Conservation (phyloP, 2,797 vertebrate genomes). For the Acipenser ruthenus region DNA sequence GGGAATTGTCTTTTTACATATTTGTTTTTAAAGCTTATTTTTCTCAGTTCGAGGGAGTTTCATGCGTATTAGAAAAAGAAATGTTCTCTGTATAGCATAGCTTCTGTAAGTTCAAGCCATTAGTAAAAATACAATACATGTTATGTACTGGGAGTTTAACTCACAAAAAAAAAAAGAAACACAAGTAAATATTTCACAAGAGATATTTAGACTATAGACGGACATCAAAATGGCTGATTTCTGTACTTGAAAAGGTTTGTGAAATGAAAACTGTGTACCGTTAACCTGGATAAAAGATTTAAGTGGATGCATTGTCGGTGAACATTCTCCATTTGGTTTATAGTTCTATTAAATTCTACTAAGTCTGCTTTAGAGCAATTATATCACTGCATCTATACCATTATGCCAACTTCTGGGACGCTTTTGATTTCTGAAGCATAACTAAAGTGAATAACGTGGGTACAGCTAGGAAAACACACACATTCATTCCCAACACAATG, state of each 20-base stretch:
- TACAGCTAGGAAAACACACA: conserved; percentile 65
- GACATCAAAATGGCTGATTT: no score
- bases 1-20: conserved; percentile 8
- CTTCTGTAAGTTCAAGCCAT: neutral
- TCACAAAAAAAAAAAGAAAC: no score
- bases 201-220: no score
- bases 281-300: no score
- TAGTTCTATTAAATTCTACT: neutral
- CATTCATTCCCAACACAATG: conserved; percentile 68
- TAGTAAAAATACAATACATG: no score
- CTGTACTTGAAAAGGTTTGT: no score
- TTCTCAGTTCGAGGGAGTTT: neutral
- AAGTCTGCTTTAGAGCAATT: conserved; percentile 50
- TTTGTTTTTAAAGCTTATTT: conserved; percentile 12
- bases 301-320: no score
- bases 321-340: no score
- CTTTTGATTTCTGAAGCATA: conserved; percentile 73
- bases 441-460: conserved; percentile 70
- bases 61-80: neutral
- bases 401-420: conserved; percentile 58
- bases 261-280: no score
- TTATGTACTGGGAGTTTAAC: no score
- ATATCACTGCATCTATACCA: conserved; percentile 62
- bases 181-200: no score
- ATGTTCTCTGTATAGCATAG: neutral